Percentiles rank a stretch among this genome's conserved stretches.
phyloP scores from a whole-genome alignment of 1,140 invertebrate species.

The Littorina saxatilis region DNA sequence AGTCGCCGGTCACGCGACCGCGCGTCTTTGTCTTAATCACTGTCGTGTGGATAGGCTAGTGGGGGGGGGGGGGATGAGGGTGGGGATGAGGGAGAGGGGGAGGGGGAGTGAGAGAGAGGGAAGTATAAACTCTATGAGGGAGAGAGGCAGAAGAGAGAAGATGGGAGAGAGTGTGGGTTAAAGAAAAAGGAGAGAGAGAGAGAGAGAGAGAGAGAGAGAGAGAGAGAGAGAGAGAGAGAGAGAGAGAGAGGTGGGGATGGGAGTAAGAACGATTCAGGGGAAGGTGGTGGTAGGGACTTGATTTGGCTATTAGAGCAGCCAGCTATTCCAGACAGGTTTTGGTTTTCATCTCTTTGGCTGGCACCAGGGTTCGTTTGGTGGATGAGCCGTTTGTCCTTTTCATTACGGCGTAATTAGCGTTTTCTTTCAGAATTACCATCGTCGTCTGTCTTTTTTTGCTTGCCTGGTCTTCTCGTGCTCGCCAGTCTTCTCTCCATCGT shows the following conservation, averaged over 20 bases:
- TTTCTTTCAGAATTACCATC: constrained; percentile 22
- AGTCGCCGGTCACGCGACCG: constrained; percentile 27
- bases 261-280: too few species aligned
- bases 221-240: constrained; percentile 1
- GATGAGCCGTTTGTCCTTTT: constrained; percentile 28
- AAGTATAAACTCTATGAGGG: neutral
- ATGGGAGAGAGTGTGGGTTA: neutral
- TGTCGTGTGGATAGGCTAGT: constrained; percentile 5
- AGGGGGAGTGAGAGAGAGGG: neutral
- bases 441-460: neutral
- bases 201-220: constrained; percentile 8
- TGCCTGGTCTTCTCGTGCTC: too few species aligned
- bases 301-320: constrained; percentile 19
- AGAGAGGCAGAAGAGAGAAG: neutral
- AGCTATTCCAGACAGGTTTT: constrained; percentile 17
- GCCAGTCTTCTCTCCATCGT: too few species aligned
- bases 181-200: neutral
- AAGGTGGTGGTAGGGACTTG: neutral
- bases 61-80: neutral
- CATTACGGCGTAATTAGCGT: constrained; percentile 24
- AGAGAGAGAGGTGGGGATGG: neutral
- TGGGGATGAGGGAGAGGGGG: neutral
- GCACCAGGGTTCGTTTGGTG: neutral
- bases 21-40: constrained; percentile 34
- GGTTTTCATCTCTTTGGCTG: constrained; percentile 8